A percentile compares a stretch with the other conserved stretches of the same genome.
Conservation (phyloP, 1,140 invertebrate genomes). For the Venturia canescens region DNA sequence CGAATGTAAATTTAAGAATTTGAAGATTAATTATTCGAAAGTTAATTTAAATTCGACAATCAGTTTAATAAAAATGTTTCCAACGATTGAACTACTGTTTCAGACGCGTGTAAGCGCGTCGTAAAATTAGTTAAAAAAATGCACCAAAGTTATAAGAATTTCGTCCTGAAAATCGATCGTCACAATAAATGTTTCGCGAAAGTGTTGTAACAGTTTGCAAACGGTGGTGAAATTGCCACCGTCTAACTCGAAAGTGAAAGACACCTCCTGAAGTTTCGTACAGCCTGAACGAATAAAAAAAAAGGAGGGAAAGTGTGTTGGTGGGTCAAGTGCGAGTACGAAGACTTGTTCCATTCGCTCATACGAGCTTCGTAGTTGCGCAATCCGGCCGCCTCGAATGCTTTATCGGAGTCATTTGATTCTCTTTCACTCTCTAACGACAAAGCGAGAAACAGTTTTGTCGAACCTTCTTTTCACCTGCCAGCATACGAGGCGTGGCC, state of each 20-base stretch:
- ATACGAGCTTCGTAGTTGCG: constrained; percentile 15
- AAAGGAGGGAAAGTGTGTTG: constrained; percentile 70
- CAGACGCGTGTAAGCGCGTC: no score
- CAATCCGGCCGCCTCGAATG: background rate
- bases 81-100: no score
- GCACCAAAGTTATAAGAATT: background rate
- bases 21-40: no score
- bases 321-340: constrained; percentile 66
- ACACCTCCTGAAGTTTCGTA: background rate
- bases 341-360: constrained; percentile 12
- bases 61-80: no score
- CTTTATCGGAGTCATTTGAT: background rate
- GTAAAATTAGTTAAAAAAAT: no score
- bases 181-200: background rate
- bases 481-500: background rate
- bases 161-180: background rate
- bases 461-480: background rate
- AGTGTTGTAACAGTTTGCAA: background rate
- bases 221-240: background rate
- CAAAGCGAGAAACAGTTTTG: background rate
- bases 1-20: no score
- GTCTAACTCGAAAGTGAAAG: constrained; percentile 7
- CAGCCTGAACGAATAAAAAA: constrained; percentile 1
- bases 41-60: no score
- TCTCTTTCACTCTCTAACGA: background rate